These are phyloP conservation scores for Bufo bufo DNA, from an alignment of 2,113 vertebrate species.

Conservation along the genomic window DNA sequence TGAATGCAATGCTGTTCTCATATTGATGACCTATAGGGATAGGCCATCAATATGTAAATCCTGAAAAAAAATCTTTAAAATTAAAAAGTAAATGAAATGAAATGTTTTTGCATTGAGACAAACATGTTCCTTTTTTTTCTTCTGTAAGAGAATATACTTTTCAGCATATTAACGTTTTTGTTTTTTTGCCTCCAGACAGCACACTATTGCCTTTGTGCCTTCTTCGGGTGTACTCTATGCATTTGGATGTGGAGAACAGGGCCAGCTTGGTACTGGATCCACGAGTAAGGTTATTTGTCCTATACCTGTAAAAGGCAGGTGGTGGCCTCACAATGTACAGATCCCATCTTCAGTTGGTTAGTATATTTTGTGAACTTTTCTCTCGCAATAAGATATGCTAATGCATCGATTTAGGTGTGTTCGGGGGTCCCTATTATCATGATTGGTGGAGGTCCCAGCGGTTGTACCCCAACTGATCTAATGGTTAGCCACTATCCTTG, in stretches of 20 bases:
- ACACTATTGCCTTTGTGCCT: constrained; percentile 94
- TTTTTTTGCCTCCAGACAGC: constrained; percentile 75
- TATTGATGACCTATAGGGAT: too few relatives aligned
- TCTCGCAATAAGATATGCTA: neutral
- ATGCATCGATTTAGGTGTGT: neutral
- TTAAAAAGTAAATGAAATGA: neutral
- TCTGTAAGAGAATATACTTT: neutral
- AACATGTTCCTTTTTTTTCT: neutral
- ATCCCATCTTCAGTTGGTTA: constrained; percentile 77
- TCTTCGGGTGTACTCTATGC: constrained; percentile 92
- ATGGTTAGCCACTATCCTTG: too few relatives aligned
- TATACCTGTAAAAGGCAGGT: constrained; percentile 81
- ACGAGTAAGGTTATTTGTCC: constrained; percentile 83
- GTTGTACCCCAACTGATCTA: too few relatives aligned
- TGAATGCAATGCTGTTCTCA: too few relatives aligned
- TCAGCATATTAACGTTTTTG: neutral
- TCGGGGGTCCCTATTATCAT: too few relatives aligned
- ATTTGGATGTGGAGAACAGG: constrained; percentile 90
- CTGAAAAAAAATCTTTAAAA: too few relatives aligned
- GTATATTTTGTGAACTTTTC: constrained; percentile 52
- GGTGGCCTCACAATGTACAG: constrained; percentile 74
- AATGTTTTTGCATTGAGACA: neutral
- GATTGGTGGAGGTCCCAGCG: too few relatives aligned
- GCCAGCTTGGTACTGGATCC: constrained; percentile 89
- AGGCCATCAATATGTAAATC: too few relatives aligned